A percentile compares a stretch with the other conserved stretches of the same genome.
Evolutionary conservation across 2,797 vertebrate species (phyloP).

Genomic region (Danio jaintianensis): DNA sequence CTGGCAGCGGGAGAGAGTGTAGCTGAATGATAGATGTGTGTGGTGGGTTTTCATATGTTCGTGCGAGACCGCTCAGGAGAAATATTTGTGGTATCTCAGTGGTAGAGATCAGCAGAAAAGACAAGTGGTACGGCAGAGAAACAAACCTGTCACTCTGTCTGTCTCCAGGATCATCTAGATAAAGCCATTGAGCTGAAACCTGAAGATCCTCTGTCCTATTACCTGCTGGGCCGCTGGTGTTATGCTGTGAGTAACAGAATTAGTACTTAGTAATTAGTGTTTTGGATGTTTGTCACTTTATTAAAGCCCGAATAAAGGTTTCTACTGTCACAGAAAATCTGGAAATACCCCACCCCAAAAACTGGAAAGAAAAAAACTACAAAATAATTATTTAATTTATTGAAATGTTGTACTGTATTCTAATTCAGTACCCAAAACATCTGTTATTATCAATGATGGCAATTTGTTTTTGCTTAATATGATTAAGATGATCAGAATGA

Average conservation of each 20-base stretch:
- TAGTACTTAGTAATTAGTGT: background rate
- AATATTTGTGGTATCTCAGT: conserved; percentile 73
- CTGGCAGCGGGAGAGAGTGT: conserved; percentile 31
- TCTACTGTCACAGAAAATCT: background rate
- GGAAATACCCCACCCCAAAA: background rate
- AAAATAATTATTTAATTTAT: no score
- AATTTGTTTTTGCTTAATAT: no score
- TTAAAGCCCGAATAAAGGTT: background rate
- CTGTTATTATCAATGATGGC: no score
- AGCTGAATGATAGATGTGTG: conserved; percentile 56
- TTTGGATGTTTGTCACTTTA: background rate
- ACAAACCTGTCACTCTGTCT: conserved; percentile 44
- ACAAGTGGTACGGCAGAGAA: conserved; percentile 60
- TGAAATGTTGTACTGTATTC: no score
- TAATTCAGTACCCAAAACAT: no score
- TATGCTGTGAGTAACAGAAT: conserved; percentile 86
- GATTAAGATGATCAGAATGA: no score
- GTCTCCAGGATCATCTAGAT: conserved; percentile 90
- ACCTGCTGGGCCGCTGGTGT: conserved; percentile 96
- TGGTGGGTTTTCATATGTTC: conserved; percentile 39
- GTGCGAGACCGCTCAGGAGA: conserved; percentile 70
- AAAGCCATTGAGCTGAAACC: conserved; percentile 94
- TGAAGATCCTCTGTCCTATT: conserved; percentile 91
- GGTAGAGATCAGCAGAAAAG: conserved; percentile 66
- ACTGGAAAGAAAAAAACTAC: background rate